Base-by-base conservation (phyloP, 1,140 invertebrate genomes). In the Drosophila repleta region DNA sequence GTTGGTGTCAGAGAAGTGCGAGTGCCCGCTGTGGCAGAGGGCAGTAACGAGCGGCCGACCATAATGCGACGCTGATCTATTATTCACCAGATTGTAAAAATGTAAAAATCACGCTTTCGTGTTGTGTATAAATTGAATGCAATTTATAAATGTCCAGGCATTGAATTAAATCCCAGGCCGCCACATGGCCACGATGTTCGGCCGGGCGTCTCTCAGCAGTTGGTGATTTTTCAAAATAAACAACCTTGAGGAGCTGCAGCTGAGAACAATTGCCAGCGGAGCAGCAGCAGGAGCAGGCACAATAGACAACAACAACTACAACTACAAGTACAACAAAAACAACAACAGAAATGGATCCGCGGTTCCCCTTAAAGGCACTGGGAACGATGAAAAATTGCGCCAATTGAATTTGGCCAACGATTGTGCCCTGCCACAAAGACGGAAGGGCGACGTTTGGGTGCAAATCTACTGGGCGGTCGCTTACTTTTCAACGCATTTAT, bases 141-240 rank as follows among this genome's bases (percentile, higher is more conserved):
- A 87, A 87, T 87, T 87, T 87, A 87, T 87, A 87, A 87, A 87
- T 87, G 83, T 87, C 83, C 79, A 82, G 83, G 83, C 76, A 72
- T 73, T 74, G 83, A 88, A 87, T 87, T 87, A 87, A 87, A 88
- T 87, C 75, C 83, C 83, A 85, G 77, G 51, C 83, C 70, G 67
- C 78, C 71, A 64, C 78, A 81, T 63, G 63, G 74, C 77, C 78
- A 81, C 81, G 77, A 85, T 58, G 69, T 32, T 58, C 35, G 15
- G 21, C 32, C 41, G 35, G 8, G 20, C 56, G 24, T 15, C 55
- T 32, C 51, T 76, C 55, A 69, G 64, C 56, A 79, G 66, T 75
- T 87, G 83, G 83, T 88, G 83, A 87, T 87, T 87, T 87, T 88
- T 87, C 83, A 87, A 87, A 83, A 87, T 85, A 88, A 88, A 87